Percentiles rank a stretch among this genome's conserved stretches.
These are phyloP conservation scores for Saguinus midas DNA, from an alignment of 2,113 vertebrate genomes.

Conservation along the genomic window DNA sequence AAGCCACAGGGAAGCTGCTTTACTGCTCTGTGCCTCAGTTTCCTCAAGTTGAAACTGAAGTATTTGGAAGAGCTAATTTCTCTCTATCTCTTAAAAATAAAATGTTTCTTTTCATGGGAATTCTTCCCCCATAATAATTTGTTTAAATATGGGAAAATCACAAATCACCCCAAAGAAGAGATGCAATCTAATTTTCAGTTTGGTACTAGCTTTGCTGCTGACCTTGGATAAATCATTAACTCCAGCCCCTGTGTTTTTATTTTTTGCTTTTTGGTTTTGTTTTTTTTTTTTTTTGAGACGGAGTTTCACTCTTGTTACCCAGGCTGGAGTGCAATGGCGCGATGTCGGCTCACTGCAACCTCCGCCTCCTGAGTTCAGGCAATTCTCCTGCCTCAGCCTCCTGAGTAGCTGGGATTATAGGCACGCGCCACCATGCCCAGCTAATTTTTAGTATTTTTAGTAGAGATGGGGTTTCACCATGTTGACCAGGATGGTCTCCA, in stretches of 20 bases:
- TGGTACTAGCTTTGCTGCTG: not conserved
- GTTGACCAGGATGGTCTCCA: no score
- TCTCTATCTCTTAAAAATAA: slow-evolving; percentile 15
- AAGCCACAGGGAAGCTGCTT: fast-evolving
- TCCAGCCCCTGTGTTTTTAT: not conserved
- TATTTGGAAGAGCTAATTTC: not conserved
- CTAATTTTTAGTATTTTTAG: no score
- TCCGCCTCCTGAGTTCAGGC: no score
- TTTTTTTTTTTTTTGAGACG: no score
- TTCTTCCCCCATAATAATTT: not conserved
- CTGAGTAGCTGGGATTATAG: no score
- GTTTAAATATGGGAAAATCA: not conserved
- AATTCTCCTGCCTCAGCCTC: no score
- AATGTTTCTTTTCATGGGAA: not conserved
- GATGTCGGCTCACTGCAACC: no score
- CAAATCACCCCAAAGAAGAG: not conserved
- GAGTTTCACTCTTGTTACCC: no score
- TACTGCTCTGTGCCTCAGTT: not conserved
- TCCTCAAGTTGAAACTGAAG: not conserved
- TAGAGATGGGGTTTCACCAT: no score
- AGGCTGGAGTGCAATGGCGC: no score
- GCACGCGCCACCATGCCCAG: no score
- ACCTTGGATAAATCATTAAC: not conserved
- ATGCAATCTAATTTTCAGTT: not conserved
- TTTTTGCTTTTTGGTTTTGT: no score